A percentile compares a stretch with the other conserved stretches of the same genome.
These are phyloP conservation scores for Taurulus bubalis DNA, from an alignment of 2,113 vertebrate genomes.

Conservation along the genomic window DNA sequence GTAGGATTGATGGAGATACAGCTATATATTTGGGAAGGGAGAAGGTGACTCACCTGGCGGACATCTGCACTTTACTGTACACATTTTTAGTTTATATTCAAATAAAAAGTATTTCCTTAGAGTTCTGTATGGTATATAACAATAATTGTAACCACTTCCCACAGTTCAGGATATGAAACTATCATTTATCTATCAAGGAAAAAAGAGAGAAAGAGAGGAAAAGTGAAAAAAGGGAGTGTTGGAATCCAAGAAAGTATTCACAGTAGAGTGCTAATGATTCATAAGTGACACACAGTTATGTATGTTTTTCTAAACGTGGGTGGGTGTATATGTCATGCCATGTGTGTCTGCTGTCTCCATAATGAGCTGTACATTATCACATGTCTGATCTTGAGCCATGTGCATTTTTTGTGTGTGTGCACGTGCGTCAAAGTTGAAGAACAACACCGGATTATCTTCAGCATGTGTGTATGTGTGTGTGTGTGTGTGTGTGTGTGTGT, in stretches of 20 bases:
- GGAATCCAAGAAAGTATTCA: background rate
- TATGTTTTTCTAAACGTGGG: background rate
- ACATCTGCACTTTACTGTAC: too few species aligned
- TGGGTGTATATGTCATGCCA: background rate
- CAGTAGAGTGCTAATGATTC: background rate
- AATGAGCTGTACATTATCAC: conserved; percentile 1
- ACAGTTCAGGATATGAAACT: background rate
- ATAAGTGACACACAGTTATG: conserved; percentile 7
- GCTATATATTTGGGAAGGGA: too few species aligned
- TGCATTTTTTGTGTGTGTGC: background rate
- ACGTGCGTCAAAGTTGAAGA: background rate
- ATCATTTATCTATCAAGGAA: background rate
- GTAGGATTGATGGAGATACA: too few species aligned
- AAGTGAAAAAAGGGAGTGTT: background rate
- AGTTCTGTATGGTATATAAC: background rate
- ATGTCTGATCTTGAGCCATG: conserved; percentile 14
- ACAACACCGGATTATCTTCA: background rate
- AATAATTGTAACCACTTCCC: background rate
- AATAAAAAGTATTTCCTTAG: too few species aligned
- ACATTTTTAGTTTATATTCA: too few species aligned
- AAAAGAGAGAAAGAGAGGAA: background rate
- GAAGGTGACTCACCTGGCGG: too few species aligned
- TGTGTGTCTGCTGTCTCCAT: background rate
- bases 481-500: background rate
- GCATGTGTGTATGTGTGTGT: background rate